Evolutionary conservation across 2,797 vertebrate species (phyloP).

Genomic region (Rhinophrynus dorsalis): DNA sequence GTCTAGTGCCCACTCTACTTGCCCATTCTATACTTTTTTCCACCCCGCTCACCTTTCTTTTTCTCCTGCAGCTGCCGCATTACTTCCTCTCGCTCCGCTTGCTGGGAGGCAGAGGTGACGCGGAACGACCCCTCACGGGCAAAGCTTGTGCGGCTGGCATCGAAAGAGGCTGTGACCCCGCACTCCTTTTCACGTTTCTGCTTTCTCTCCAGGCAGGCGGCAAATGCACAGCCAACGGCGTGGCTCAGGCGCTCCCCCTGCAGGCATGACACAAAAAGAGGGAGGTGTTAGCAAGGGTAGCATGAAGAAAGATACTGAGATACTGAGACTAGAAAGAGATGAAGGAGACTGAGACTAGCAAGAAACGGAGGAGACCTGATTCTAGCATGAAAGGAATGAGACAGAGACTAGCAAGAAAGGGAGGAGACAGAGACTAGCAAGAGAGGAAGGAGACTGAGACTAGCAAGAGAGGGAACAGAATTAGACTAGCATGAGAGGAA

Average conservation of each 20-base stretch:
- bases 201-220: slow-evolving; percentile 88
- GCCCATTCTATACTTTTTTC: too few species aligned
- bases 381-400: too few species aligned
- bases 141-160: slow-evolving; percentile 87
- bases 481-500: too few species aligned
- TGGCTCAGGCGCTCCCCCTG: slow-evolving; percentile 91
- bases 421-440: too few species aligned
- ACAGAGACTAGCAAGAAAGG: too few species aligned
- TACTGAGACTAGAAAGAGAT: too few species aligned
- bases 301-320: too few species aligned
- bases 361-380: too few species aligned
- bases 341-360: too few species aligned
- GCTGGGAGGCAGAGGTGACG: slow-evolving; percentile 69
- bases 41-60: slow-evolving; percentile 76
- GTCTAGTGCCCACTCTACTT: too few species aligned
- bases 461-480: too few species aligned
- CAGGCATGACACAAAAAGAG: not conserved
- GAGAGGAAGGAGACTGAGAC: too few species aligned
- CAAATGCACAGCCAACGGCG: slow-evolving; percentile 89
- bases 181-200: slow-evolving; percentile 90
- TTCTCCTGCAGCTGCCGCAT: slow-evolving; percentile 76
- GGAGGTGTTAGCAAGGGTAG: not conserved
- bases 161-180: slow-evolving; percentile 87
- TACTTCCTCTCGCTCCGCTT: slow-evolving; percentile 71
- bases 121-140: slow-evolving; percentile 89